Evolutionary conservation across 2,888 invertebrate species (phyloP).

Genomic region (Scaptomyza tumidula): DNA sequence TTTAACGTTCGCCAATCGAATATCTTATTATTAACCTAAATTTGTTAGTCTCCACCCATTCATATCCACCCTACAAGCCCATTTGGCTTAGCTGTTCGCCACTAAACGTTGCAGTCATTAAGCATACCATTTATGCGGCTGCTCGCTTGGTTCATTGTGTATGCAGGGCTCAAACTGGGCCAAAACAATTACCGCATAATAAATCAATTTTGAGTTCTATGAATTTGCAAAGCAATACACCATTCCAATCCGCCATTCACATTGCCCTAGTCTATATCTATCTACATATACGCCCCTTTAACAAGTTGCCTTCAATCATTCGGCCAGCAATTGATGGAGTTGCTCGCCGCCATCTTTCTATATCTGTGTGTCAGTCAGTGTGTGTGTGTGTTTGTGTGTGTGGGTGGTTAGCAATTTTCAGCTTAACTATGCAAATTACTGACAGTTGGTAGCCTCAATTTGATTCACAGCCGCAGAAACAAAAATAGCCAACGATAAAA

Average conservation of each 20-base stretch:
- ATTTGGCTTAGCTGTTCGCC: not conserved
- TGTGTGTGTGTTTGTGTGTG: not conserved
- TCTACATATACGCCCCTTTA: constrained; percentile 1
- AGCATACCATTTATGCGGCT: constrained; percentile 53
- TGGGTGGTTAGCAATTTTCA: constrained; percentile 60
- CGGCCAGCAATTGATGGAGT: constrained; percentile 46
- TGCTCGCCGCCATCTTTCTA: constrained; percentile 38
- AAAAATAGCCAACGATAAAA: constrained; percentile 31
- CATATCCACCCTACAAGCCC: not conserved
- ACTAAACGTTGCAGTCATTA: constrained; percentile 57
- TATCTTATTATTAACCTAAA: constrained; percentile 67
- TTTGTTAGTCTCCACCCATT: constrained; percentile 20
- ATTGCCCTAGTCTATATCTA: not conserved
- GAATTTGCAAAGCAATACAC: constrained; percentile 66
- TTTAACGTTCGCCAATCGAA: constrained; percentile 48
- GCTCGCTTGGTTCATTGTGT: constrained; percentile 51
- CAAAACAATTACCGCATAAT: constrained; percentile 83
- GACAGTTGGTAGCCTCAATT: constrained; percentile 75
- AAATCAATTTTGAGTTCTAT: constrained; percentile 79
- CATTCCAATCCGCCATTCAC: not conserved
- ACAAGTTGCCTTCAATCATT: constrained; percentile 61
- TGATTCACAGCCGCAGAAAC: constrained; percentile 61
- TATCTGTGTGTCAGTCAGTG: not conserved
- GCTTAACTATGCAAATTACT: constrained; percentile 76
- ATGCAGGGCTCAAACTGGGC: constrained; percentile 72